phyloP scores from a whole-genome alignment of 2,797 vertebrate genomes.

The Ptychadena robeensis region DNA sequence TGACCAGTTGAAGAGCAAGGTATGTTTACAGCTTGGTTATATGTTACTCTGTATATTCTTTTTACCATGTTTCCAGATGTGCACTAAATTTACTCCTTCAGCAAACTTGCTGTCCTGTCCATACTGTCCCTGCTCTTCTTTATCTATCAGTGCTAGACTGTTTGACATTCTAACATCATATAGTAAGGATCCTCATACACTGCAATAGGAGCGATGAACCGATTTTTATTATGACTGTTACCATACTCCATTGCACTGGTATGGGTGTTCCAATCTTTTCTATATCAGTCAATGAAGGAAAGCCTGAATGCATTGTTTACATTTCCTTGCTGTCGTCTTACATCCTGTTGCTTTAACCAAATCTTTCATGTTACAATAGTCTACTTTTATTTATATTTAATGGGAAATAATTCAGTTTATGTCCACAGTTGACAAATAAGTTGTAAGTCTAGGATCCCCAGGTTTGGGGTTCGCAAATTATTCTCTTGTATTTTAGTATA shows the following conservation, averaged over 20 bases:
- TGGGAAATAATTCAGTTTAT: constrained; percentile 79
- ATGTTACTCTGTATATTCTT: background rate
- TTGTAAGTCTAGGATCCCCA: no score
- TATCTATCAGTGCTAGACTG: background rate
- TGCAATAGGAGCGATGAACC: background rate
- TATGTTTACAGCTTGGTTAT: constrained; percentile 36
- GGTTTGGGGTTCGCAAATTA: no score
- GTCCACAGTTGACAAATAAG: background rate
- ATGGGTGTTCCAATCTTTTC: background rate
- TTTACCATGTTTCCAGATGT: constrained; percentile 5
- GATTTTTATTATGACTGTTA: background rate
- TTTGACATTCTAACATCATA: background rate
- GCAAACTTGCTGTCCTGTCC: no score
- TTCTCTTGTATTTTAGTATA: no score
- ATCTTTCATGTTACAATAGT: constrained; percentile 76
- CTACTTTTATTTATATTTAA: constrained; percentile 75
- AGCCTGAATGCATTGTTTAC: constrained; percentile 78
- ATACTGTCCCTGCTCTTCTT: background rate
- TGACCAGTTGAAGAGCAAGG: constrained; percentile 48
- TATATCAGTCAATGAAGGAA: constrained; percentile 73
- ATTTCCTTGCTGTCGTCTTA: constrained; percentile 76
- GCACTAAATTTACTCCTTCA: background rate
- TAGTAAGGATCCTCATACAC: background rate
- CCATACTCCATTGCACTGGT: background rate
- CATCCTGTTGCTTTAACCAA: constrained; percentile 73